These are phyloP conservation scores for Calephelis nemesis DNA, from an alignment of 1,140 invertebrate species.

Conservation along the genomic window DNA sequence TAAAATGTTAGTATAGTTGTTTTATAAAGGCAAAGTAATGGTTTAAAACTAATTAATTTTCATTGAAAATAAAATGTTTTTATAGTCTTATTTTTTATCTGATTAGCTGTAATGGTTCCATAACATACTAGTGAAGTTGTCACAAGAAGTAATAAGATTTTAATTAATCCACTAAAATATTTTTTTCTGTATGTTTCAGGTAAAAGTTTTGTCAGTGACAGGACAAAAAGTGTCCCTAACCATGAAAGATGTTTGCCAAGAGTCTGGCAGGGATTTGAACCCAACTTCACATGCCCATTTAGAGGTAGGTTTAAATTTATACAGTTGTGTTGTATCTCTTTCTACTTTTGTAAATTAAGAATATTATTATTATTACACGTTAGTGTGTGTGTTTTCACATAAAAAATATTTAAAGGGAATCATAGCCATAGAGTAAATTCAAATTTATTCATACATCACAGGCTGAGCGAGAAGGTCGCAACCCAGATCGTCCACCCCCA, in stretches of 20 bases:
- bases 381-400: neutral
- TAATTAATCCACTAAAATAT: neutral
- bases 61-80: too few relatives aligned
- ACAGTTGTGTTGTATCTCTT: too few relatives aligned
- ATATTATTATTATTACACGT: too few relatives aligned
- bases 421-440: too few relatives aligned
- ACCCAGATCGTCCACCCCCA: slow-evolving; percentile 89
- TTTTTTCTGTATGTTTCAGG: slow-evolving; percentile 61
- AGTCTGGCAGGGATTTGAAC: slow-evolving; percentile 96
- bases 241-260: slow-evolving; percentile 99
- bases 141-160: too few relatives aligned
- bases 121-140: too few relatives aligned
- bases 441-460: slow-evolving; percentile 42
- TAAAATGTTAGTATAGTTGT: neutral
- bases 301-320: slow-evolving; percentile 51
- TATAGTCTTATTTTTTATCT: too few relatives aligned
- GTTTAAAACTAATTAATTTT: too few relatives aligned
- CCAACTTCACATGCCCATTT: slow-evolving; percentile 84
- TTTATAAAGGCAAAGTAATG: too few relatives aligned
- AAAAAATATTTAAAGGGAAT: too few relatives aligned
- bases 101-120: too few relatives aligned
- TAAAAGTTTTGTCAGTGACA: slow-evolving; percentile 93
- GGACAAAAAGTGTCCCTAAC: slow-evolving; percentile 97
- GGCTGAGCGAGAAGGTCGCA: slow-evolving; percentile 86
- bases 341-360: too few relatives aligned